Evolutionary conservation across 2,888 invertebrate genomes (phyloP).

Genomic region (Amphipyra tragopoginis): DNA sequence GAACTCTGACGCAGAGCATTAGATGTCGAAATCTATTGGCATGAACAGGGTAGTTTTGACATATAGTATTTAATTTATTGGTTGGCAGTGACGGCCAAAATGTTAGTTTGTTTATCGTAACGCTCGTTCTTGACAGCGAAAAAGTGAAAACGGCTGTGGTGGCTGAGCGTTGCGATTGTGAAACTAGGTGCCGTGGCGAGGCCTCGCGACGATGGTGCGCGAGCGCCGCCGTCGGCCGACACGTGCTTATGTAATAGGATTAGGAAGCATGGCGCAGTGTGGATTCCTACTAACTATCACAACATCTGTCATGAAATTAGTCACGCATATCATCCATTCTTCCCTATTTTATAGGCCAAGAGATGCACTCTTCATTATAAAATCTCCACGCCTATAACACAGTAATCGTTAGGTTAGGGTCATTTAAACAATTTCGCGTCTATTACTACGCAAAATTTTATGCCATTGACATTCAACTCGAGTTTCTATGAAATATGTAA

Average conservation of each 20-base stretch:
- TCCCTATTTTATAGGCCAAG: constrained; percentile 52
- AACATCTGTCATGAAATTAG: constrained; percentile 53
- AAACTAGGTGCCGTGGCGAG: constrained; percentile 81
- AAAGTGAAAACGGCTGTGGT: constrained; percentile 89
- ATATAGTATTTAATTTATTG: constrained; percentile 59
- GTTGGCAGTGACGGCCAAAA: constrained; percentile 86
- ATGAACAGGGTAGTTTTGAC: constrained; percentile 63
- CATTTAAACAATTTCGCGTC: constrained; percentile 43
- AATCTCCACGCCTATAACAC: constrained; percentile 3
- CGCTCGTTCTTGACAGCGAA: constrained; percentile 89
- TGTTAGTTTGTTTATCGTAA: constrained; percentile 89
- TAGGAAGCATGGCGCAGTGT: constrained; percentile 71
- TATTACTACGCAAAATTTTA: constrained; percentile 43
- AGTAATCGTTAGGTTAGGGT: constrained; percentile 39
- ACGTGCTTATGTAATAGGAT: constrained; percentile 80
- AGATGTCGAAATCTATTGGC: constrained; percentile 67
- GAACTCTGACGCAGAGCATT: constrained; percentile 68
- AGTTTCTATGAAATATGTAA: constrained; percentile 44
- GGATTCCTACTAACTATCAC: constrained; percentile 60
- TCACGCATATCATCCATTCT: constrained; percentile 30
- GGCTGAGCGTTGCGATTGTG: constrained; percentile 82
- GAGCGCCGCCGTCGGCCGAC: constrained; percentile 54
- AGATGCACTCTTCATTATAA: constrained; percentile 9
- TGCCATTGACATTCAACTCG: constrained; percentile 61
- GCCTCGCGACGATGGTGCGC: constrained; percentile 73